phyloP scores from a whole-genome alignment of 1,140 invertebrate species.

The Globodera rostochiensis region DNA sequence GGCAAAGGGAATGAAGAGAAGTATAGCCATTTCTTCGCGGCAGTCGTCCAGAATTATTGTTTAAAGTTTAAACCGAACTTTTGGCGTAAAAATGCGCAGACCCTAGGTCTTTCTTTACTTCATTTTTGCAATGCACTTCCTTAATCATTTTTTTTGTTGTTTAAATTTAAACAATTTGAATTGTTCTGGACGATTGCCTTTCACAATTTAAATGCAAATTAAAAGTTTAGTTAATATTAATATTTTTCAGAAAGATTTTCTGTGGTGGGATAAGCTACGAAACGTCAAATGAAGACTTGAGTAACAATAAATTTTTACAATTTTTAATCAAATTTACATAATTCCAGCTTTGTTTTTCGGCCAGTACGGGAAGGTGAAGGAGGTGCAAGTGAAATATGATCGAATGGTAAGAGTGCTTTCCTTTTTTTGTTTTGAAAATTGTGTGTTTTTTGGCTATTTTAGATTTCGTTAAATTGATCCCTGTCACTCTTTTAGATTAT shows the following conservation, averaged over 20 bases:
- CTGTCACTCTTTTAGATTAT: not conserved
- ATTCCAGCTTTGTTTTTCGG: slow-evolving; percentile 45
- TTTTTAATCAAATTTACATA: too few species aligned
- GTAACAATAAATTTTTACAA: too few species aligned
- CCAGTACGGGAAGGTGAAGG: slow-evolving; percentile 61
- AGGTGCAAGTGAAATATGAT: slow-evolving; percentile 65
- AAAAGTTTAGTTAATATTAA: not conserved
- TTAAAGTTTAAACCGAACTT: too few species aligned
- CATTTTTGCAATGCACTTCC: not conserved
- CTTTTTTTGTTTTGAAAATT: slow-evolving; percentile 3
- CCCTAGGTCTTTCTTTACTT: too few species aligned
- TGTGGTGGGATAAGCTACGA: slow-evolving; percentile 64
- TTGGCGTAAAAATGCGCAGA: too few species aligned
- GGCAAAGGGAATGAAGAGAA: slow-evolving; percentile 8
- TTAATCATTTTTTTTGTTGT: not conserved
- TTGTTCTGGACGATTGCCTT: too few species aligned
- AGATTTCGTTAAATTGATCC: too few species aligned
- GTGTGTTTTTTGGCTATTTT: not conserved
- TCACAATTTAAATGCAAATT: not conserved
- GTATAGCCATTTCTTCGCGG: not conserved
- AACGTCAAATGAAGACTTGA: slow-evolving; percentile 60
- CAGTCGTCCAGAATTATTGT: too few species aligned
- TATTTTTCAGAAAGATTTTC: slow-evolving; percentile 61
- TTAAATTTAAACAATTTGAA: not conserved
- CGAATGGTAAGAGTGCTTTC: slow-evolving; percentile 49